These are phyloP conservation scores for Ondatra zibethicus DNA, from an alignment of 2,113 vertebrate species.

Conservation along the genomic window DNA sequence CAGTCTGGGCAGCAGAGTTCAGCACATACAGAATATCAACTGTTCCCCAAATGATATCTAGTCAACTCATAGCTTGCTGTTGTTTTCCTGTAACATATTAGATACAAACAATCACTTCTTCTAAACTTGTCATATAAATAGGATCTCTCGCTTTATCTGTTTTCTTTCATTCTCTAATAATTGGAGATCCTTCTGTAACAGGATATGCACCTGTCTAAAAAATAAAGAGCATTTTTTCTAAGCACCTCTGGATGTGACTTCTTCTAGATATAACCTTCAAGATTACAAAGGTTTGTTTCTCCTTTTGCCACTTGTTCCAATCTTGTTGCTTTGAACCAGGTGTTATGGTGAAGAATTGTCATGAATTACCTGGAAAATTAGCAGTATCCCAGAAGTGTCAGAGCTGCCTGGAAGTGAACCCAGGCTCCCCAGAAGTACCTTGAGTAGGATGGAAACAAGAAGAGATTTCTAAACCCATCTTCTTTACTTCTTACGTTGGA, in stretches of 20 bases:
- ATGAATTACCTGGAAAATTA: not conserved
- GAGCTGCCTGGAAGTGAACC: not conserved
- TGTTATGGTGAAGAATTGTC: not conserved
- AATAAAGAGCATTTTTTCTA: not conserved
- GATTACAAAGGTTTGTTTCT: not conserved
- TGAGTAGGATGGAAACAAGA: not conserved
- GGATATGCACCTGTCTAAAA: not conserved
- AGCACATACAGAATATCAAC: not conserved
- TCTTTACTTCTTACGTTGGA: not conserved
- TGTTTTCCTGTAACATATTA: not conserved
- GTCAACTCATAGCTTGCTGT: not conserved
- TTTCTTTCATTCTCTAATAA: not conserved
- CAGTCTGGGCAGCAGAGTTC: not conserved
- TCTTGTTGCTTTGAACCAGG: not conserved
- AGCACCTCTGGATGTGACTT: not conserved
- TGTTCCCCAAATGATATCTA: constrained; percentile 16
- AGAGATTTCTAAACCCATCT: not conserved
- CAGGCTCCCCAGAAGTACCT: not conserved
- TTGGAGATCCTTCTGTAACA: not conserved
- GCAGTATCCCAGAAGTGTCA: not conserved
- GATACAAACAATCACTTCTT: not conserved
- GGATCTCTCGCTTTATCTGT: not conserved
- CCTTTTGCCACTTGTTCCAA: not conserved
- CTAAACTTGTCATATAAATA: not conserved
- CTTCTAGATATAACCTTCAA: not conserved